Base-by-base conservation (phyloP, 2,888 invertebrate genomes). In the Macrostomum cliftonense region DNA sequence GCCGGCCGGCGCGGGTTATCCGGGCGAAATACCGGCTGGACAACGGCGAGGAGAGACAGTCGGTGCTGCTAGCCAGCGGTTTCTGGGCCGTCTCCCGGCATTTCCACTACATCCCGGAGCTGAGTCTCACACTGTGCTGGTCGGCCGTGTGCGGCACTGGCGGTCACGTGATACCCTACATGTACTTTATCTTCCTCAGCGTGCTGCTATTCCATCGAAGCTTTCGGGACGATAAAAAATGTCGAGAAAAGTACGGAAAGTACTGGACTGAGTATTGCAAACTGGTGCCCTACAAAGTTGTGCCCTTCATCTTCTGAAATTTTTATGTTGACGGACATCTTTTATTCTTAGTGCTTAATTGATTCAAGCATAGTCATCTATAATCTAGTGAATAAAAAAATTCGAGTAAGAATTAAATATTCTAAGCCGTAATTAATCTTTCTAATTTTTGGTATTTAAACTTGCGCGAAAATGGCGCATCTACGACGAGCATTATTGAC, bases 11-110 rank as follows among this genome's bases (percentile, higher is more conserved):
- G 2, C 58, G 61, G 14, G 58, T 69, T 21, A 67, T 69, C 43
- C 57, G 63, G 28, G 66, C 67, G 20, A 60, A 60, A 49, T 66
- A 66, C 47, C 56, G 12, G 21, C 16, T 66, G 14, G 61, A 61
- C 36, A 58, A 59, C 42, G 73, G 73, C 2, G 60, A 64, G 40
- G 59, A 58, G 47, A 61, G 61, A 43, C 65, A 64, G 49, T 67
- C 70, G 45, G 60, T 70, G 19, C 66, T 76, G 13, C 61, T 77
- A 39, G 67, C 70, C 1, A 74, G 76, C 28, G 77, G 77, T 17
- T 77, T 71, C 62, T 78, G 77, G 77, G 76, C 75, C 9, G 54
- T 74, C 9, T 71, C 74, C 4, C 65, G 78, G 12, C 77, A 78
- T 60, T 71, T 76, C 51, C 77, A 78, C 61, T 78, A 78, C 60